Base-by-base conservation (phyloP, 1,140 invertebrate genomes). In the Cotesia vestalis region DNA sequence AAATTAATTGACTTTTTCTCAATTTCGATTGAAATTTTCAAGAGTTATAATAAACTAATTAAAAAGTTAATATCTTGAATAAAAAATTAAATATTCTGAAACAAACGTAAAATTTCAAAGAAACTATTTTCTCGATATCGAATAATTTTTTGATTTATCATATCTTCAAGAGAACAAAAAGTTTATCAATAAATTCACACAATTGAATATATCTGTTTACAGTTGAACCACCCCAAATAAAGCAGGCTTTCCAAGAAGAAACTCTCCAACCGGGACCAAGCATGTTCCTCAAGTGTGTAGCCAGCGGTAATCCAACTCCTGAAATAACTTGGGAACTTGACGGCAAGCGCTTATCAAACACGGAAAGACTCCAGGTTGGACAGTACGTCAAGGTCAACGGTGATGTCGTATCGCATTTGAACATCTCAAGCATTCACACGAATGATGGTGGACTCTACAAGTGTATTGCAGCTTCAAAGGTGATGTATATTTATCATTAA, bases 281-380 rank as follows among this genome's bases (percentile, higher is more conserved):
- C 67, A 91, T 96, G 11, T 94, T 94, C 71, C 87, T 98, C 4
- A 93, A 93, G 78, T 95, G 94, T 84, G 89, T 91, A 9, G 92
- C 92, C 40, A 92, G 91, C 77, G 96, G 96, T 61, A 98, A 97
- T 85, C 97, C 97, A 8, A 94, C 94, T 12, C 97, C 97, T 63
- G 94, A 96, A 88, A 96, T 99, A 69, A 93, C 92, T 3, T 99
- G 97, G 97, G 93, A 94, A 84, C 88, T 98, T 8, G 97, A 98
- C 86, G 95, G 93, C 53, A 93, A 94, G 78, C 91, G 94, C 71
- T 86, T 96, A 35, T 90, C 91, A 52, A 96, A 94, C 79, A 94
- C 91, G 62, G 94, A 96, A 75, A 90, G 90, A 73, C 82, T 92
- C 63, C 92, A 94, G 87, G 93, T 97, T 77, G 95, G 95, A 69